A percentile compares a stretch with the other conserved stretches of the same genome.
phyloP scores from a whole-genome alignment of 1,140 invertebrate genomes.

The Panagrolaimus sp. region DNA sequence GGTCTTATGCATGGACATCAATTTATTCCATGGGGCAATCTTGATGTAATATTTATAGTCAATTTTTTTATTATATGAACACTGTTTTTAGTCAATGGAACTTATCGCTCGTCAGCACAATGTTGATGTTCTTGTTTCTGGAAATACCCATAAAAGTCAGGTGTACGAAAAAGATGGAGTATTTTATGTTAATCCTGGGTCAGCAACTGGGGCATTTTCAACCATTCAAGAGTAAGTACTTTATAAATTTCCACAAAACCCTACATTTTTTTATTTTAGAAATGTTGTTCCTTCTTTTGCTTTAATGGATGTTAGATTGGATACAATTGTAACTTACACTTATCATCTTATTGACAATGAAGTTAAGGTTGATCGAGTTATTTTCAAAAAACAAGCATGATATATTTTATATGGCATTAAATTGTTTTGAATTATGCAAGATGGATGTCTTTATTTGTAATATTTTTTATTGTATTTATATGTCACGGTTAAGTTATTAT shows the following conservation, averaged over 20 bases:
- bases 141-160: slow-evolving; percentile 96
- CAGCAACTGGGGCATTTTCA: slow-evolving; percentile 87
- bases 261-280: slow-evolving; percentile 28
- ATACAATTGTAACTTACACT: slow-evolving; percentile 93
- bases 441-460: too few relatives aligned
- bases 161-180: slow-evolving; percentile 97
- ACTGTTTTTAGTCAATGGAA: slow-evolving; percentile 65
- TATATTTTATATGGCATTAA: too few relatives aligned
- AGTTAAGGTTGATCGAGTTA: slow-evolving; percentile 94
- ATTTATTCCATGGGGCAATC: slow-evolving; percentile 83
- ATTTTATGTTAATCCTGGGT: slow-evolving; percentile 98
- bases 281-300: slow-evolving; percentile 90
- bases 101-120: slow-evolving; percentile 90
- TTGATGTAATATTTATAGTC: slow-evolving; percentile 29
- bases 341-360: slow-evolving; percentile 94
- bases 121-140: slow-evolving; percentile 96
- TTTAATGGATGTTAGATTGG: slow-evolving; percentile 95
- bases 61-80: background rate
- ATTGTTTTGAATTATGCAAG: too few relatives aligned
- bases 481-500: too few relatives aligned
- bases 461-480: too few relatives aligned
- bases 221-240: slow-evolving; percentile 39
- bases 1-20: slow-evolving; percentile 92
- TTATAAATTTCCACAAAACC: slow-evolving; percentile 17
- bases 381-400: background rate